These are phyloP conservation scores for Parauchenoglanis ngamensis DNA, from an alignment of 2,797 vertebrate genomes.

Conservation along the genomic window DNA sequence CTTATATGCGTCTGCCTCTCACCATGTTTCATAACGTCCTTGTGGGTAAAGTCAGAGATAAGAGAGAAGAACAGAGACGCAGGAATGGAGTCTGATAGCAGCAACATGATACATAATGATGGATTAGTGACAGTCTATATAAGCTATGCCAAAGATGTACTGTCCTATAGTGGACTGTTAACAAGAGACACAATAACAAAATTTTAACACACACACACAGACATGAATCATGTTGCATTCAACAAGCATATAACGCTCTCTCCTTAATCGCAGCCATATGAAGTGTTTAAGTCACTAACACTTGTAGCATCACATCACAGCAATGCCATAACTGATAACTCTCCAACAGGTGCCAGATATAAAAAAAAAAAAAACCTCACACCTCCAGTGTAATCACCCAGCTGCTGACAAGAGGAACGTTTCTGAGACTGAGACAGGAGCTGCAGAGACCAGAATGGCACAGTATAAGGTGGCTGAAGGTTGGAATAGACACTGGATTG, in stretches of 20 bases:
- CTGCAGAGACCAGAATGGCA: not conserved
- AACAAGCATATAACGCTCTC: no score
- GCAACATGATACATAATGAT: not conserved
- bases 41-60: slow-evolving; percentile 19
- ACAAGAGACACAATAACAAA: not conserved
- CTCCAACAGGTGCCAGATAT: slow-evolving; percentile 6
- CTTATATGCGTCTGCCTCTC: not conserved
- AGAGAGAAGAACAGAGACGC: not conserved
- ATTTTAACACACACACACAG: not conserved
- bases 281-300: not conserved
- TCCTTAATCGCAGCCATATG: not conserved
- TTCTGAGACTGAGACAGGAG: not conserved
- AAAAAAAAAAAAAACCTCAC: not conserved
- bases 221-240: not conserved
- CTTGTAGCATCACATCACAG: not conserved
- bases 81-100: not conserved
- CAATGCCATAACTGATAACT: not conserved
- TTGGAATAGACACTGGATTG: not conserved
- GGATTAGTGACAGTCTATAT: not conserved
- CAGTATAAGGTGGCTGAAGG: not conserved
- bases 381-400: not conserved
- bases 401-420: not conserved
- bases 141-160: not conserved
- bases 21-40: slow-evolving; percentile 33
- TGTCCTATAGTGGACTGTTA: not conserved